Base-by-base conservation (phyloP, 2,797 vertebrate species). In the Gallinago nigripennis region DNA sequence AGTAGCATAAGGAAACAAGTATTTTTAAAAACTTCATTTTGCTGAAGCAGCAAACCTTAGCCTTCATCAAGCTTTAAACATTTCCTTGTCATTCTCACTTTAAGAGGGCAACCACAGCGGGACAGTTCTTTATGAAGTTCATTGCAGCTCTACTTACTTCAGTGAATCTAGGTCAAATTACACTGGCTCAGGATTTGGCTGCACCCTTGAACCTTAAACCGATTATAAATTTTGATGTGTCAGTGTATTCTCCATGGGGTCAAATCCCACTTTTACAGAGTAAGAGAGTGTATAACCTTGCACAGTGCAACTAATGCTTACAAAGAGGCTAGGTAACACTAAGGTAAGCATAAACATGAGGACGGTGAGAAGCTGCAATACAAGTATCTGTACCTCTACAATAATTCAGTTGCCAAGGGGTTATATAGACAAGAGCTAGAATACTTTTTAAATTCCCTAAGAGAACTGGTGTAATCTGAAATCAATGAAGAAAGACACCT, bases 211-310 rank as follows among this genome's bases (percentile, higher is more conserved):
- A 94, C 92, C 95, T 94, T 96, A 96, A 97, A 94, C 95, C 77
- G 82, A 92, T 96, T 96, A 97, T 48, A 84, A 82, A 64, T 95
- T 96, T 94, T 90, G 95, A 94, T 95, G 95, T 94, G 94, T 97
- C 95, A 91, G 85, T 79, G 61, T 77, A 79, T 94, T 96, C 94
- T 92, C 88, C 35, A 4, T 68, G 82, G 90, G 90, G 56, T 90
- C 91, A 92, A 94, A 90, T 88, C 90, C 77, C 82, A 88, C 56
- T 82, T 90, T 86, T 88, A 86, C 11, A 1, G 56, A 64, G 60
- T 45, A 66, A 66, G 70, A 93, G 56, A 30, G n/a, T 23, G 13
- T 50, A 20, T 86, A 90, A 69, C 77, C 69, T 91, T 92, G 85
- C 85, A 63, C 54, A 56, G 66, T 23, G 16, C 33, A 85, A 35